Percentiles rank a stretch among this genome's conserved stretches.
These are phyloP conservation scores for Euplagia quadripunctaria DNA, from an alignment of 2,888 invertebrate species.

Conservation along the genomic window DNA sequence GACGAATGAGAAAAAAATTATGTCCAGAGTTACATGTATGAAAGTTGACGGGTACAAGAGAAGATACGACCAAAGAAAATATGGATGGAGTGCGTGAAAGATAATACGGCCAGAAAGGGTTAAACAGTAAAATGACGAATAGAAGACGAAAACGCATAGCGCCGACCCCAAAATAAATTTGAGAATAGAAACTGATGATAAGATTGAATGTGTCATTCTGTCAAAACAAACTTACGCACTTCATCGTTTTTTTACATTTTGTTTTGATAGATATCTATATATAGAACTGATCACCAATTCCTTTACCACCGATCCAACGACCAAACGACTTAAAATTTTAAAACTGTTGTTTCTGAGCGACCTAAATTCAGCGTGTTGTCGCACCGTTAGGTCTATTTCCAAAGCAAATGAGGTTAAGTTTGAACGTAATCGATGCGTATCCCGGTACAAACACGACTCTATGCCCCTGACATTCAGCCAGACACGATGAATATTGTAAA, in stretches of 20 bases:
- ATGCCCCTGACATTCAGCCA: slow-evolving; percentile 43
- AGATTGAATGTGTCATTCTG: no score
- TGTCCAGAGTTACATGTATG: no score
- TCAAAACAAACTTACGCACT: no score
- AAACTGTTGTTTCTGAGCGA: slow-evolving; percentile 4
- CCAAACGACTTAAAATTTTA: neutral
- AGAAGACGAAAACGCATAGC: neutral
- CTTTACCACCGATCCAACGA: neutral
- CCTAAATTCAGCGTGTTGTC: slow-evolving; percentile 10
- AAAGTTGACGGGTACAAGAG: no score
- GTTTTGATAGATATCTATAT: no score
- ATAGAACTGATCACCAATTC: neutral
- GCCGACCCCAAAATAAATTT: neutral
- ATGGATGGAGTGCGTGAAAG: no score
- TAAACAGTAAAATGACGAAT: no score
- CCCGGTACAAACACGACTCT: slow-evolving; percentile 18
- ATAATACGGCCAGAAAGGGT: no score
- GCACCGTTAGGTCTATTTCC: slow-evolving; percentile 40
- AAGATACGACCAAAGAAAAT: no score
- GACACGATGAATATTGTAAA: slow-evolving; percentile 5
- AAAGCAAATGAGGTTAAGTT: slow-evolving; percentile 44
- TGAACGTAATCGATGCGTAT: slow-evolving; percentile 25
- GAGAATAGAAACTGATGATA: no score
- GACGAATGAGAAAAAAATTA: no score
- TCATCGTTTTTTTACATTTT: no score